Percentiles rank a stretch among this genome's conserved stretches.
These are phyloP conservation scores for Erethizon dorsatum DNA, from an alignment of 2,797 vertebrate genomes.

Conservation along the genomic window DNA sequence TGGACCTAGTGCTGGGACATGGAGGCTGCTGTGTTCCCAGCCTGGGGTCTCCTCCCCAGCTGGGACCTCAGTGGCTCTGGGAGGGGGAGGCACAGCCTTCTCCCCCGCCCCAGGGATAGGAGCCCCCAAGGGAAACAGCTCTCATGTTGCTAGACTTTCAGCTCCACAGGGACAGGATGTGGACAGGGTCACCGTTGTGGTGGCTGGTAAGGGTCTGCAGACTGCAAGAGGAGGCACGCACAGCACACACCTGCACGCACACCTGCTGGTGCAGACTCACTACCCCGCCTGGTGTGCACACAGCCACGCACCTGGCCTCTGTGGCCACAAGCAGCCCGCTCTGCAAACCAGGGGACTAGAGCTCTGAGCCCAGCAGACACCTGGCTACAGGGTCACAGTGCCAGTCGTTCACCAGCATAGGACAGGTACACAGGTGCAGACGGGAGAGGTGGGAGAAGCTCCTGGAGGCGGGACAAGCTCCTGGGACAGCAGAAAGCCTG, in stretches of 20 bases:
- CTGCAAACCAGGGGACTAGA: not conserved
- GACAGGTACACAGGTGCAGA: not conserved
- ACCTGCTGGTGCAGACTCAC: not conserved
- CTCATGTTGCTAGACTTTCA: not conserved
- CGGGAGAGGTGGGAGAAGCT: not conserved
- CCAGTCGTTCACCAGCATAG: not conserved
- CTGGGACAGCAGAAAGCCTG: not conserved
- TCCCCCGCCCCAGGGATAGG: not conserved
- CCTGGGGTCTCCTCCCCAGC: not conserved
- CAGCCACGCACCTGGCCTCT: not conserved
- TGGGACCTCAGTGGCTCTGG: not conserved
- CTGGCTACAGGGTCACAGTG: not conserved
- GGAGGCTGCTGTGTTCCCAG: not conserved
- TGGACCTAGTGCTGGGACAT: accelerated
- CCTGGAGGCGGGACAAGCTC: not conserved
- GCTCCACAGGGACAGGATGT: not conserved
- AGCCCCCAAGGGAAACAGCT: not conserved
- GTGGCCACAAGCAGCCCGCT: not conserved
- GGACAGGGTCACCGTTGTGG: not conserved
- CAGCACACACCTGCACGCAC: not conserved
- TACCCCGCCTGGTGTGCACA: not conserved
- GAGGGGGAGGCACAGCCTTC: not conserved
- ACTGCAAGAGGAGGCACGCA: not conserved
- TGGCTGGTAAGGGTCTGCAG: not conserved
- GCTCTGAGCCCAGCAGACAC: not conserved